Base-by-base conservation (phyloP, 2,797 vertebrate genomes). In the Decapterus maruadsi region DNA sequence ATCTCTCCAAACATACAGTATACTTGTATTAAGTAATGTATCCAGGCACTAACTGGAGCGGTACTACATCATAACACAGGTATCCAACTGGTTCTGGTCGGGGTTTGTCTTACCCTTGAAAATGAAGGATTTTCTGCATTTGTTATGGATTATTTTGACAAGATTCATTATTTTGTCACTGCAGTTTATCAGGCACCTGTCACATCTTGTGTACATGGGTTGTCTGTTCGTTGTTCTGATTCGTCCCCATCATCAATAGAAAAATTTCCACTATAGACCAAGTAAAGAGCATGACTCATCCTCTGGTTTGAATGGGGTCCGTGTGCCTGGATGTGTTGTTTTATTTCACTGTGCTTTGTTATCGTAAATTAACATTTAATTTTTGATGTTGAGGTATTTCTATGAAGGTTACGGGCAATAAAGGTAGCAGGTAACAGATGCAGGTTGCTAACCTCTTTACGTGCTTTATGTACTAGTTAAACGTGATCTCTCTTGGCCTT, bases 71-170 rank as follows among this genome's bases (percentile, higher is more conserved):
- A 48, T 56, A 43, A 45, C 53, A 5, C 31, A 16, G 20, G 36
- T 65, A 43, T 66, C 58, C 56, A 75, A 20, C 59, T 63, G 61
- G 20, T 56, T 75, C 56, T 57, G 53, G 51, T 62, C 4, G 69
- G 31, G 31, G 60, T 65, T 73, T 43, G 29, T 58, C 64, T 57
- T 64, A 58, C 59, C 26, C 42, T 63, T 20, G 50, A 20, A 78
- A 74, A 90, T 94, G 94, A 95, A 95, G 94, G 93, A 94, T 80
- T 48, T 20, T 77, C 80, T 61, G 17, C 34, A 63, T 45, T 40
- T 59, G 14, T 36, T 6, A 54, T n/a, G 11, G 55, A 54, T 56
- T 53, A 19, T 34, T 38, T 65, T 53, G 5, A 10, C 13, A 6
- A 9, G 1, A 17, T 43, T 8, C 4, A 8, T 29, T 4, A 20